Conservation (phyloP, 1,140 invertebrate genomes). For the Coboldia fuscipes region DNA sequence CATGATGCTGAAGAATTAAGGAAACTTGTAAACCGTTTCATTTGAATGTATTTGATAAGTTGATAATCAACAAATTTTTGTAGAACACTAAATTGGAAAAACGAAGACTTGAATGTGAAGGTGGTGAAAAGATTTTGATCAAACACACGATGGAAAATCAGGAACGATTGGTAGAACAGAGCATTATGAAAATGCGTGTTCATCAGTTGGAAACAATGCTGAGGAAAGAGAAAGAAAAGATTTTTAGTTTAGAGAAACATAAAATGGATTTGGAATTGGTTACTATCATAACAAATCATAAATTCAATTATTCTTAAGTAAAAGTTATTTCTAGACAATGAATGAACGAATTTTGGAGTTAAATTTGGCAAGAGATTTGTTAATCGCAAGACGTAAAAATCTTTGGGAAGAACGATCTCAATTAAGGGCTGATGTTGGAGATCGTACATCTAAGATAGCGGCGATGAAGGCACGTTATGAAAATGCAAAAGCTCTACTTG, state of each 20-base stretch:
- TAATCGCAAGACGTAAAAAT: slow-evolving; percentile 27
- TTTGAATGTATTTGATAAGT: slow-evolving; percentile 12
- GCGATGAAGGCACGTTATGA: slow-evolving; percentile 26
- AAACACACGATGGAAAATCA: slow-evolving; percentile 23
- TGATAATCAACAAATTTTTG: slow-evolving; percentile 14
- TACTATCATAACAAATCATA: no score
- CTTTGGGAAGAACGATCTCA: slow-evolving; percentile 28
- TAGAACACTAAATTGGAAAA: slow-evolving; percentile 24
- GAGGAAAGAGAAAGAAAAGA: slow-evolving; percentile 26
- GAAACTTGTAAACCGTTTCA: slow-evolving; percentile 8
- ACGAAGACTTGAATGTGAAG: slow-evolving; percentile 22
- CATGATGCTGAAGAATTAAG: slow-evolving; percentile 11
- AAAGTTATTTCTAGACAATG: no score
- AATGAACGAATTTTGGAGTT: slow-evolving; percentile 34
- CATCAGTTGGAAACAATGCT: slow-evolving; percentile 29
- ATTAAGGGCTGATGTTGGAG: slow-evolving; percentile 25
- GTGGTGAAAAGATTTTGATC: slow-evolving; percentile 29
- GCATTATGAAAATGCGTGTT: slow-evolving; percentile 30
- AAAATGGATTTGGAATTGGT: slow-evolving; percentile 30
- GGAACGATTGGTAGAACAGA: slow-evolving; percentile 34
- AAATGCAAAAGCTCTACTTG: slow-evolving; percentile 16
- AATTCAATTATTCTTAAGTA: no score
- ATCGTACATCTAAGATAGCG: slow-evolving; percentile 27
- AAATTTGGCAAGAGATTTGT: slow-evolving; percentile 27
- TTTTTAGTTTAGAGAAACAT: slow-evolving; percentile 33